Conservation (phyloP, 2,113 vertebrate species). For the Caranx melampygus region DNA sequence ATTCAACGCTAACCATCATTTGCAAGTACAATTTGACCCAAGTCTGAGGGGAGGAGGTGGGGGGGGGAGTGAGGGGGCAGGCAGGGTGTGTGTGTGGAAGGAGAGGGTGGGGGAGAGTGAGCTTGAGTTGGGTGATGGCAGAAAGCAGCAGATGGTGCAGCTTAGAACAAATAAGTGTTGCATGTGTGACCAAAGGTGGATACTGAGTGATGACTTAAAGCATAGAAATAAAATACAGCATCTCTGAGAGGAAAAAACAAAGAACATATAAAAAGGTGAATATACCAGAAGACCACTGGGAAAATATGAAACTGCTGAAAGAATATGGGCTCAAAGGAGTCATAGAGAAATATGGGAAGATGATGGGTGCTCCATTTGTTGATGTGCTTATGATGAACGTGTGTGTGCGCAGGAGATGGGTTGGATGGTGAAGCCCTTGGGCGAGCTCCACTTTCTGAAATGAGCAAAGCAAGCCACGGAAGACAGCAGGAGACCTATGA, state of each 20-base stretch:
- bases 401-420: conserved; percentile 31
- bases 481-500: conserved; percentile 53
- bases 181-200: conserved; percentile 45
- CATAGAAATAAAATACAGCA: conserved; percentile 23
- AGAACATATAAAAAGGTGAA: background rate
- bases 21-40: conserved; percentile 72
- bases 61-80: conserved; percentile 51
- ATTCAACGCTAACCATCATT: conserved; percentile 55
- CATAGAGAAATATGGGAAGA: conserved; percentile 1
- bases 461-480: conserved; percentile 73
- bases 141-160: conserved; percentile 77
- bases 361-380: conserved; percentile 9
- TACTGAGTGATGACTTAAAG: conserved; percentile 42
- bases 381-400: conserved; percentile 16
- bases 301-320: conserved; percentile 5
- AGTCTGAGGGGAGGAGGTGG: conserved; percentile 62
- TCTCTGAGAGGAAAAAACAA: background rate
- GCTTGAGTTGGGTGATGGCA: conserved; percentile 66
- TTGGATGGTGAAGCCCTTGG: conserved; percentile 31
- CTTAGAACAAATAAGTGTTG: conserved; percentile 65
- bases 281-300: conserved; percentile 10
- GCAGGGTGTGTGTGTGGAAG: conserved; percentile 60
- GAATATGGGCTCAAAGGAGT: conserved; percentile 6
- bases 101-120: conserved; percentile 35
- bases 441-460: conserved; percentile 51